These are phyloP conservation scores for Branchellion lobata DNA, from an alignment of 2,888 invertebrate genomes.

Conservation along the genomic window DNA sequence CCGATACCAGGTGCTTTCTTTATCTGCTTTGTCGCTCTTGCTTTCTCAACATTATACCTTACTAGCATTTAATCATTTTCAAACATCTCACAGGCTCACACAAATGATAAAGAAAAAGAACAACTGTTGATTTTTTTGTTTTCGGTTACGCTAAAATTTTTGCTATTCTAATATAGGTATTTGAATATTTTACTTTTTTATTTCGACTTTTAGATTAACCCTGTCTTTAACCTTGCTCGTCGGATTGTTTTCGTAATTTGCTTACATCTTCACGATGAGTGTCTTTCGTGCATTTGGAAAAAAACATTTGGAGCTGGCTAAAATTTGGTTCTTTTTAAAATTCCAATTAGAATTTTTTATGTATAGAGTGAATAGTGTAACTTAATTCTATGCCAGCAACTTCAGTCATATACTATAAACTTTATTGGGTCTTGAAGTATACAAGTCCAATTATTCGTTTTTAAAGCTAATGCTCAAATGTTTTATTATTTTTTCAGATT, in stretches of 20 bases:
- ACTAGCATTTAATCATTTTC: neutral
- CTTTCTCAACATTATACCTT: neutral
- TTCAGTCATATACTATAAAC: no score
- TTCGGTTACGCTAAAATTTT: no score
- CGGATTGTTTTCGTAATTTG: no score
- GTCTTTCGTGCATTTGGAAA: neutral
- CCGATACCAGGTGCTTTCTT: neutral
- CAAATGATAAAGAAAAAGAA: neutral
- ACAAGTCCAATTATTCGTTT: no score
- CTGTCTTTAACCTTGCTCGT: neutral
- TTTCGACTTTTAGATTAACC: neutral
- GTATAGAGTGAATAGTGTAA: neutral
- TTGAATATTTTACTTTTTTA: neutral
- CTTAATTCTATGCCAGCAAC: no score
- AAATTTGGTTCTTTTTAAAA: neutral
- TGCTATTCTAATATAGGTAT: neutral
- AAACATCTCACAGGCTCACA: neutral
- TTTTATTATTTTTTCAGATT: no score
- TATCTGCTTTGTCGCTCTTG: neutral
- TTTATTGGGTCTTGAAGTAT: no score
- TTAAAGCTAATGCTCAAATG: no score
- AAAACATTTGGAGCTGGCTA: neutral
- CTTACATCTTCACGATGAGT: neutral
- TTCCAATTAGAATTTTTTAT: neutral
- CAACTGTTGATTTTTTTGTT: neutral